These are phyloP conservation scores for Montipora capricornis DNA, from an alignment of 64 coral and sea anemone genomes.

Conservation along the genomic window DNA sequence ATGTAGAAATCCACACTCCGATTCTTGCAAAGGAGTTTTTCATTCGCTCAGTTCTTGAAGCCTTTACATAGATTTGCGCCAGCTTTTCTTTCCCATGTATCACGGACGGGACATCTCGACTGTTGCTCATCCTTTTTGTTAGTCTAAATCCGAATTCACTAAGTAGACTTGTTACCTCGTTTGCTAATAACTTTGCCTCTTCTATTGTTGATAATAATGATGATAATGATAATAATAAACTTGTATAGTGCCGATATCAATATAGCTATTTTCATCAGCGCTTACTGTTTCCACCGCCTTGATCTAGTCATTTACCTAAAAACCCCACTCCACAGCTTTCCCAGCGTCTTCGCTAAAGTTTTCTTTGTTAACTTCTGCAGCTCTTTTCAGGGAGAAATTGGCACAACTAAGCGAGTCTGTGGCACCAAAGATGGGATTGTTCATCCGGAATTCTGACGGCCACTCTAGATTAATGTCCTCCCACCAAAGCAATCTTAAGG, in stretches of 20 bases:
- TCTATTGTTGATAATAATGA: not conserved
- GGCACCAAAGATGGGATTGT: constrained; percentile 66
- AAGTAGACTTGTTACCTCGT: no score
- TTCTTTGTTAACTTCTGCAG: constrained; percentile 7
- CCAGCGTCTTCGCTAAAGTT: constrained; percentile 23
- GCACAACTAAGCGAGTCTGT: constrained; percentile 67
- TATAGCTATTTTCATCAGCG: no score
- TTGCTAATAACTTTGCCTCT: not conserved
- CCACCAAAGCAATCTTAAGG: constrained; percentile 78
- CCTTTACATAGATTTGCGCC: not conserved
- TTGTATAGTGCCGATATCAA: no score
- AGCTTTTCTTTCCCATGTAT: constrained; percentile 12
- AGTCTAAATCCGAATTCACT: not conserved
- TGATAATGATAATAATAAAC: no score
- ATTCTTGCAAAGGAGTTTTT: no score
- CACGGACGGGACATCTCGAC: not conserved
- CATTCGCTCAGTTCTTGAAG: no score
- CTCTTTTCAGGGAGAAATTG: constrained; percentile 47
- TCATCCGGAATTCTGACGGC: constrained; percentile 71
- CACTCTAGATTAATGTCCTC: constrained; percentile 22
- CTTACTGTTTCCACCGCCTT: constrained; percentile 38
- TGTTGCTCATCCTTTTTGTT: constrained; percentile 51
- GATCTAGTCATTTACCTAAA: constrained; percentile 69
- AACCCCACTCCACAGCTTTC: constrained; percentile 17
- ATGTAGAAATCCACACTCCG: no score